Evolutionary conservation across 92 coral and sea anemone species (phyloP).

Genomic region (Paragorgia papillata): DNA sequence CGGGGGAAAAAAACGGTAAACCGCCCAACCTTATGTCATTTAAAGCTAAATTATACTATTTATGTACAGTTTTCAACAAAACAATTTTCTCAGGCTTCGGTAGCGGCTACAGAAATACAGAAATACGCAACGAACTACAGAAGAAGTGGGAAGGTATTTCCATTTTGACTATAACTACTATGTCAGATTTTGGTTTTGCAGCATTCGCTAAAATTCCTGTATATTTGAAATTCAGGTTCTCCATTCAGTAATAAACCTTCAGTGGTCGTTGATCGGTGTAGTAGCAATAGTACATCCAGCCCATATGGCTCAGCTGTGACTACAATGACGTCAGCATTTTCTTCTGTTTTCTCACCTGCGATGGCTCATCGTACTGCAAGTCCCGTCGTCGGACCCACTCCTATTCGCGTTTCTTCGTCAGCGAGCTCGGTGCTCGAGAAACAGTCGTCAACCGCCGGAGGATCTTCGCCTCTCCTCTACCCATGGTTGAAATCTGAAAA

Average conservation of each 20-base stretch:
- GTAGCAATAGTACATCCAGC: neutral
- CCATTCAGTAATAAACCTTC: conserved; percentile 29
- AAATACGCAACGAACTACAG: too few relatives aligned
- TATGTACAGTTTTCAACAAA: too few relatives aligned
- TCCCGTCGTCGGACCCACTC: neutral
- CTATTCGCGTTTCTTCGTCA: neutral
- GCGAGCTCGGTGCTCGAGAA: conserved; percentile 13
- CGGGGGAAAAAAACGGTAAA: too few relatives aligned
- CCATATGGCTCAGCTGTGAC: neutral
- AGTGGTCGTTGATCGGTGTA: neutral
- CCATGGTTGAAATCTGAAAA: conserved; percentile 81
- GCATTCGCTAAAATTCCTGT: too few relatives aligned
- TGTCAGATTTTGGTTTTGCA: too few relatives aligned
- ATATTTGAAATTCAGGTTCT: conserved; percentile 41
- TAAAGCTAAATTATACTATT: too few relatives aligned
- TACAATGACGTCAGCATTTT: conserved; percentile 25
- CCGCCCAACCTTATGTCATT: too few relatives aligned
- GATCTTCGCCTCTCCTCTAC: conserved; percentile 57
- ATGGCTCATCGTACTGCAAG: neutral
- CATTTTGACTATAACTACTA: too few relatives aligned
- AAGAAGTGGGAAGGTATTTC: too few relatives aligned
- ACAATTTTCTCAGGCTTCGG: too few relatives aligned
- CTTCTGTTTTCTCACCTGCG: conserved; percentile 28
- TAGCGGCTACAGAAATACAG: too few relatives aligned
- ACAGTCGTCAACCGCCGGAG: conserved; percentile 46